Evolutionary conservation across 2,888 invertebrate species (phyloP), one percentile per base, ranked within the genome.

Genomic region (Siphonodentalium dalli): DNA sequence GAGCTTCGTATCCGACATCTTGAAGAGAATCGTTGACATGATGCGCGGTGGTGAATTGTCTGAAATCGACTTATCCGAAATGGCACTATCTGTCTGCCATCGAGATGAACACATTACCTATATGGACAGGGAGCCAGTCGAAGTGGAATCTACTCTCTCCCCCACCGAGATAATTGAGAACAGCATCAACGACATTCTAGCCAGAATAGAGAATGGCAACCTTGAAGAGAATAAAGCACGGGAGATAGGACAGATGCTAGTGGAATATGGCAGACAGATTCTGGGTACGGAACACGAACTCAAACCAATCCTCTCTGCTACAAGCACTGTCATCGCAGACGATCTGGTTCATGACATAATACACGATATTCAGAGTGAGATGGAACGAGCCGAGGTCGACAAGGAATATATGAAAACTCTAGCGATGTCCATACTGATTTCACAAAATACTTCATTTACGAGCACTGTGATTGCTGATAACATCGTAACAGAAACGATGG

Each of bases 401-500:
- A 46, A 46, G 20, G 46, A 37, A 37, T 37, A 28, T 26, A 21
- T 37, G 21, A 46, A 38, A 28, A 38, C 37, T 15, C 27, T 46
- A 18, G 26, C 37, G 18, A 38, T 28, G 13, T 46, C 34, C 3
- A 38, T 46, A 27, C 20, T 46, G 13, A 38, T n/a, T n/a, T n/a
- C n/a, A n/a, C n/a, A n/a, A n/a, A n/a, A n/a, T n/a, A n/a, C 51
- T 13, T 56, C 56, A 6, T 24, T 47, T 13, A 56, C 56, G 2
- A 52, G 56, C n/a, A 52, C 51, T 13, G 47, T 47, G 13, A 23
- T 60, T 21, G 65, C 62, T 8, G 58, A 58, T 11, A 50, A 58
- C 23, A 52, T 63, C 18, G 56, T 63, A 6, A 54, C 56, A n/a
- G 56, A 64, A 28, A 50, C 66, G 3, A 51, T 66, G 8, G 39